Evolutionary conservation across 37 sponge, comb jelly and placozoan species (phyloP), one percentile per base, ranked within the genome.

Genomic region (Chondrilla cf. caribensis): DNA sequence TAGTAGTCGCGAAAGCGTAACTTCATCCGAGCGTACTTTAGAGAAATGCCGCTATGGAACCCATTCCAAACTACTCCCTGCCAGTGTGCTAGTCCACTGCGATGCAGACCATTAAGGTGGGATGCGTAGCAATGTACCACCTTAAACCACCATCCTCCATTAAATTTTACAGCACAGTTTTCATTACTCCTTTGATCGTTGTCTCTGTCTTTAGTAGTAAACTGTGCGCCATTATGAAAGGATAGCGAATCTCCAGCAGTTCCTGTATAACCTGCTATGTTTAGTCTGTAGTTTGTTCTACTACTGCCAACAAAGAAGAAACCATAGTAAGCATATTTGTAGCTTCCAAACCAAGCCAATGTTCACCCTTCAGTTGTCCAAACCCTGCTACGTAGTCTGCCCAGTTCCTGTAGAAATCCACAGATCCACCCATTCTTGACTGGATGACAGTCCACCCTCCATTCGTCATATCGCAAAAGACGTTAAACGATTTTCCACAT

Each of bases 361-460:
- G 39, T 28, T 79, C 80, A 3, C 80, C 59, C 2, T 79, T 22
- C 9, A 57, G 80, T 21, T 79, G 26, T 54, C 80, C 80, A 58
- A 79, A 79, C 18, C 80, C 80, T 2, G 33, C 14, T 1, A 51
- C 58, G 80, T 79, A 79, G 33, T 79, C 58, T 29, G 37, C 43
- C 80, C 80, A 79, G 35, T 28, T 28, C 17, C 80, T 32, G 39
- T 79, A 26, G 36, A 73, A 73, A 11, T 73, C 25, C 40, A 25
- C 76, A 39, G 38, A 36, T 37, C 76, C 76, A 73, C 55, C 80
- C 43, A 25, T 54, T 79, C 80, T 79, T 29, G n/a, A 31, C 39
- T 51, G 58, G n/a, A 79, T 21, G 6, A 79, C 80, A 6, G 80
- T 79, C 80, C 80, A 79, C 5, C 80, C 58, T 79, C 80, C 80